phyloP scores from a whole-genome alignment of 2,113 vertebrate genomes.

The Pachycephala philippinensis region DNA sequence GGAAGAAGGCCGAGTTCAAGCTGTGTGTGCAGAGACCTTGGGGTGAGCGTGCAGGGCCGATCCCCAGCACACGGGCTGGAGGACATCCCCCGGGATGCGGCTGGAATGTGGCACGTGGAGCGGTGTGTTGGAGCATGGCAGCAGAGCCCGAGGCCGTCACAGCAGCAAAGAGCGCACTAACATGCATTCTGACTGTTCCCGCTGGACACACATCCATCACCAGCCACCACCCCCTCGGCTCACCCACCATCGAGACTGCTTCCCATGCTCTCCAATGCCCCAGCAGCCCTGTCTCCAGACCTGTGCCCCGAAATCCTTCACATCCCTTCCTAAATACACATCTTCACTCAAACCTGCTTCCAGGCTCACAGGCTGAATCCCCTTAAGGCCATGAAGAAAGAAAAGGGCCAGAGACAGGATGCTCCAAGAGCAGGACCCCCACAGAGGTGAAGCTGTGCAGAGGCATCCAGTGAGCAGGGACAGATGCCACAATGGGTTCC shows the following conservation, averaged over 20 bases:
- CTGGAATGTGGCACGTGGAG: neutral
- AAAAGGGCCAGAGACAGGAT: neutral
- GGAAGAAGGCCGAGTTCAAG: neutral
- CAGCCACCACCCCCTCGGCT: neutral
- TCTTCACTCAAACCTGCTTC: neutral
- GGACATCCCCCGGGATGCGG: neutral
- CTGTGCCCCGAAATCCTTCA: neutral
- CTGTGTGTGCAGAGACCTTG: neutral
- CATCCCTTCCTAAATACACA: neutral
- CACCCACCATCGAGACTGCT: neutral
- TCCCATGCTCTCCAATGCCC: neutral
- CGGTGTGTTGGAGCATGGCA: neutral
- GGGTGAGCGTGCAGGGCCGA: rapidly evolving
- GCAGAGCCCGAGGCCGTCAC: rapidly evolving
- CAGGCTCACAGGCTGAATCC: neutral
- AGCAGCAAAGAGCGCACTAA: rapidly evolving
- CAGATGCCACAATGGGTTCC: neutral
- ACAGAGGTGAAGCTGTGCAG: neutral
- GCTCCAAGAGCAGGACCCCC: rapidly evolving
- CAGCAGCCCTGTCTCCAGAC: neutral
- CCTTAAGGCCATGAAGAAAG: neutral
- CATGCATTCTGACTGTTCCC: rapidly evolving
- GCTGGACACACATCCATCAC: neutral
- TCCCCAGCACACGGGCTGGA: neutral
- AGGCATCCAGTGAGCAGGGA: neutral